Evolutionary conservation across 2,888 invertebrate species (phyloP), one percentile per base, ranked within the genome.

Genomic region (Subacronicta megacephala): DNA sequence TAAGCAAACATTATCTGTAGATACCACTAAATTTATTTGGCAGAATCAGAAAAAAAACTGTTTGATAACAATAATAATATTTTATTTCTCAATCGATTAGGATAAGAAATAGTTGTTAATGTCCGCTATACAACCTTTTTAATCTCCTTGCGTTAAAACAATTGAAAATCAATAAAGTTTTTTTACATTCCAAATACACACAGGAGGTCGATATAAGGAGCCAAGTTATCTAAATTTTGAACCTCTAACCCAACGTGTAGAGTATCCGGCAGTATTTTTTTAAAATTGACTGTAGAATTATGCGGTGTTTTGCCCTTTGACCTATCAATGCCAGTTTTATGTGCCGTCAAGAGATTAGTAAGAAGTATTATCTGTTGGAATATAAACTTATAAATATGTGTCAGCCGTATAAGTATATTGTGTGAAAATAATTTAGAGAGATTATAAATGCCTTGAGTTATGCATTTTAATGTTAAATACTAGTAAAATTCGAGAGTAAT

Each of bases 271-370:
- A 62, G 60, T 38, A 46, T 37, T 56, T 46, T 52, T 51, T 51
- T 38, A 49, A 50, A 72, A 68, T 72, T 60, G 51, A 60, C 60
- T 60, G 52, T 17, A 42, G 61, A 60, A 60, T 60, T 72, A 66
- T 65, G 45, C 65, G 17, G 41, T 71, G 65, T 40, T 49, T 49
- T 70, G 20, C 23, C 71, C 71, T 70, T 45, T 64, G 65, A 57
- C 71, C 65, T 15, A 38, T 45, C 51, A 64, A 45, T 51, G 65
- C 57, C 71, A 66, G 44, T 41, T 70, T 45, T 57, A 17, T 70
- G 41, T 38, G 36, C 49, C 65, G 29, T 52, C 49, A 42, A 70
- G 51, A 70, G 65, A 66, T 66, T 66, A 65, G 56, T 62, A 18
- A 16, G 46, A 33, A 40, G 17, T 17, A 31, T 31, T 29, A 49